Percentiles rank a stretch among this genome's conserved stretches.
Conservation (phyloP, 2,113 vertebrate species). For the Tauraco erythrolophus region DNA sequence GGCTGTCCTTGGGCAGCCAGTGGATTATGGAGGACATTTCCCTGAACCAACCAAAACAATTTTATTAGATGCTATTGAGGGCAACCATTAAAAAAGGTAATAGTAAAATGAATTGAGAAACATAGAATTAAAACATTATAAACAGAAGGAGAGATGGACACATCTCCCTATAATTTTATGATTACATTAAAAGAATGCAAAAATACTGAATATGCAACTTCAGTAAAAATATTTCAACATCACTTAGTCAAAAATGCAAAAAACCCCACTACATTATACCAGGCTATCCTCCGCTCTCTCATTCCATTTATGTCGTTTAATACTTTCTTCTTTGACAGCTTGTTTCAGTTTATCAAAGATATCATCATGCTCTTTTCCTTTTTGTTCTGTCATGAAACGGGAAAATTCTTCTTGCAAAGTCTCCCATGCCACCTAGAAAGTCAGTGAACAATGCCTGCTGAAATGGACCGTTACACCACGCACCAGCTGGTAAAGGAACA, state of each 20-base stretch:
- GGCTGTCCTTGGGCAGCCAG: not conserved
- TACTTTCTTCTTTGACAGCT: conserved; percentile 95
- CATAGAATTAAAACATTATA: not conserved
- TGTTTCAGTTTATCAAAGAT: conserved; percentile 99
- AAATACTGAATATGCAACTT: not conserved
- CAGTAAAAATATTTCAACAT: not conserved
- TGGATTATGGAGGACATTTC: not conserved
- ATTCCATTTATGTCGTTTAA: conserved; percentile 98
- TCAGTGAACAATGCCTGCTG: not conserved
- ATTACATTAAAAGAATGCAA: not conserved
- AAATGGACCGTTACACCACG: not conserved
- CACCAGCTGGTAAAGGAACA: not conserved
- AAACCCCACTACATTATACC: conserved; percentile 75
- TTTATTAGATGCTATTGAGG: not conserved
- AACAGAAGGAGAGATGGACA: not conserved
- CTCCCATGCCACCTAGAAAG: conserved; percentile 93
- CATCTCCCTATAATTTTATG: not conserved
- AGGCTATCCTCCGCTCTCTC: conserved; percentile 94
- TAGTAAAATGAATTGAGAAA: not conserved
- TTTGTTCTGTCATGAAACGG: conserved; percentile 97
- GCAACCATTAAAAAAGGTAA: not conserved
- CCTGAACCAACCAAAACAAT: not conserved
- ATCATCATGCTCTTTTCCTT: conserved; percentile 95
- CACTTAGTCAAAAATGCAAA: not conserved
- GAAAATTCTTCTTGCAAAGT: conserved; percentile 97